Evolutionary conservation across 2,888 invertebrate genomes (phyloP).

Genomic region (Tuta absoluta): DNA sequence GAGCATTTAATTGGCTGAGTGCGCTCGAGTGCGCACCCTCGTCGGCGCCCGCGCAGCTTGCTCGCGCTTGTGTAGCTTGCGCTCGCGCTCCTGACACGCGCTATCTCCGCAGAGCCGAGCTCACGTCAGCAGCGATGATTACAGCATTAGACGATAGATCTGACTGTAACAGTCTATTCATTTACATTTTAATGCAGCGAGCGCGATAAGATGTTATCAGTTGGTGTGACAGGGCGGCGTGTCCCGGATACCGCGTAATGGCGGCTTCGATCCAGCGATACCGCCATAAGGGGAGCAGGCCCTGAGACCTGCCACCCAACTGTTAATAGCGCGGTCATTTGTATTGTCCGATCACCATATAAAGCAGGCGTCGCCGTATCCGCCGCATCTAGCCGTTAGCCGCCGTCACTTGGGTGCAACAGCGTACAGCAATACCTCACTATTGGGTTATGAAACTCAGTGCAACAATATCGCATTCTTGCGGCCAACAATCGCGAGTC

Average conservation of each 20-base stretch:
- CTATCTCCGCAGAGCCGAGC: neutral
- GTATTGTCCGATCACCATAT: slow-evolving; percentile 36
- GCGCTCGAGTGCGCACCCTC: slow-evolving; percentile 25
- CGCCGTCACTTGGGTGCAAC: slow-evolving; percentile 8
- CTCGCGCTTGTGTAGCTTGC: neutral
- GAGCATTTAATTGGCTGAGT: slow-evolving; percentile 20
- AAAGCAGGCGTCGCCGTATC: slow-evolving; percentile 23
- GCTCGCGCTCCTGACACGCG: slow-evolving; percentile 4
- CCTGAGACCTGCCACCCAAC: slow-evolving; percentile 7
- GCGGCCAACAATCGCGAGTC: neutral
- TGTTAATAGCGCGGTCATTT: slow-evolving; percentile 30
- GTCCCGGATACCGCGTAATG: slow-evolving; percentile 30
- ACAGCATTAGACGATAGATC: slow-evolving; percentile 8
- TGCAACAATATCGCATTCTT: slow-evolving; percentile 6
- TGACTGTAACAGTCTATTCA: slow-evolving; percentile 24
- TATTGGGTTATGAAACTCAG: slow-evolving; percentile 15
- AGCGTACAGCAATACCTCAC: slow-evolving; percentile 6
- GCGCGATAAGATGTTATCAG: slow-evolving; percentile 36
- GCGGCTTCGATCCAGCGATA: slow-evolving; percentile 34
- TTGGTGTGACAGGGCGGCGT: slow-evolving; percentile 26
- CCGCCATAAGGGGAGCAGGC: neutral
- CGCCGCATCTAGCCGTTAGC: slow-evolving; percentile 6
- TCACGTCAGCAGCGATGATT: slow-evolving; percentile 2
- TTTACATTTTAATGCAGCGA: slow-evolving; percentile 35
- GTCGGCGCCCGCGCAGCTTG: neutral